A percentile compares a stretch with the other conserved stretches of the same genome.
phyloP scores from a whole-genome alignment of 2,797 vertebrate species.

The Gobio occitaniae region DNA sequence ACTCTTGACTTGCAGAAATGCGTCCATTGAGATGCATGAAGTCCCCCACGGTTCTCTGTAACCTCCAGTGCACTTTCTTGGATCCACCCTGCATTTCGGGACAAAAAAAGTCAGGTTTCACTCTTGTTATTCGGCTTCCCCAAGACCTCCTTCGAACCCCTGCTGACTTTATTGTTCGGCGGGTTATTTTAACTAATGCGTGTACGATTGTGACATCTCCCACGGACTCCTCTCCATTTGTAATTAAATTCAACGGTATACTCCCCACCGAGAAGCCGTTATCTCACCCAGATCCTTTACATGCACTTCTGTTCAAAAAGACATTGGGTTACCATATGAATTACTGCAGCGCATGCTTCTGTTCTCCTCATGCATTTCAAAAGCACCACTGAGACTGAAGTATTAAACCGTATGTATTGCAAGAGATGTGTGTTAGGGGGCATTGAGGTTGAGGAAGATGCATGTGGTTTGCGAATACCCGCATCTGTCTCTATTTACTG shows the following conservation, averaged over 20 bases:
- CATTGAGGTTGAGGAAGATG: neutral
- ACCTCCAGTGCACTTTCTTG: conserved; percentile 70
- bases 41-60: conserved; percentile 72
- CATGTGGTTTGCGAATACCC: conserved; percentile 11
- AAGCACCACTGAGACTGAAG: conserved; percentile 2
- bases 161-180: conserved; percentile 75
- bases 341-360: conserved; percentile 43
- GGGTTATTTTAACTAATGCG: conserved; percentile 76
- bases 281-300: conserved; percentile 68
- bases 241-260: conserved; percentile 78
- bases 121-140: conserved; percentile 76
- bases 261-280: conserved; percentile 71
- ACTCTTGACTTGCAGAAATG: conserved; percentile 72
- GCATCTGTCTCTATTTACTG: neutral
- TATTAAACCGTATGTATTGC: neutral
- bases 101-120: conserved; percentile 77
- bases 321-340: conserved; percentile 47
- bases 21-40: conserved; percentile 79
- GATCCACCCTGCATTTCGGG: conserved; percentile 69
- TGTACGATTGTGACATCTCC: conserved; percentile 78
- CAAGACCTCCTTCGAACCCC: conserved; percentile 68
- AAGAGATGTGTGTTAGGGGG: conserved; percentile 1
- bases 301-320: conserved; percentile 67
- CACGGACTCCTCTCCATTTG: conserved; percentile 72
- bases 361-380: conserved; percentile 38